Evolutionary conservation across 2,797 vertebrate species (phyloP).

Genomic region (Enteromius trimaculatus): DNA sequence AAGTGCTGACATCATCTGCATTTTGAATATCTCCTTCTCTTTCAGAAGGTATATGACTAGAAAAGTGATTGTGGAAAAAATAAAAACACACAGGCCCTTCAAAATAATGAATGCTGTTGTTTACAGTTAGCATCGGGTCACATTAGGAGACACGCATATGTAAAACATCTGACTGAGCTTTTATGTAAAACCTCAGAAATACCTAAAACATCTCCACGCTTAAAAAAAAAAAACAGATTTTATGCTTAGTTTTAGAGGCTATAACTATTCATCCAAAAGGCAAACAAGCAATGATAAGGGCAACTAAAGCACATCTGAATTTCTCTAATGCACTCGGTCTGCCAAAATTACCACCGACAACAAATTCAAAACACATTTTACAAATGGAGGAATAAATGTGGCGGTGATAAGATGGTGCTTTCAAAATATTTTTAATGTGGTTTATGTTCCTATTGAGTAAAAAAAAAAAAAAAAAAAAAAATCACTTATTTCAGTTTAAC

Average conservation of each 20-base stretch:
- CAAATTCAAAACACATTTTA: conserved; percentile 23
- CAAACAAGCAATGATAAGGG: background rate
- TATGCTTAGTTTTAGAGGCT: background rate
- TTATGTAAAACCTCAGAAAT: conserved; percentile 17
- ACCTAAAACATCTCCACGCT: background rate
- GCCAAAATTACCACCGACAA: conserved; percentile 34
- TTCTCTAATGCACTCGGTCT: conserved; percentile 4
- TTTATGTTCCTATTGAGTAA: conserved; percentile 11
- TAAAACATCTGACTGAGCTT: conserved; percentile 21
- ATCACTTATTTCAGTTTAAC: conserved; percentile 4
- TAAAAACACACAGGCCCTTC: background rate
- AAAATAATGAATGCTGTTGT: conserved; percentile 2
- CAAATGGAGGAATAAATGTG: conserved; percentile 32
- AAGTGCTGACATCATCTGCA: conserved; percentile 30
- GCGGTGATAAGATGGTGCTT: conserved; percentile 6
- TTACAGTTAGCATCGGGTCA: conserved; percentile 12
- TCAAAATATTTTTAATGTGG: conserved; percentile 10
- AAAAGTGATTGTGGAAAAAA: conserved; percentile 22
- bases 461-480: background rate
- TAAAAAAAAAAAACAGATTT: background rate
- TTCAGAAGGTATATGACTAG: conserved; percentile 18
- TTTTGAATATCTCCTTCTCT: background rate
- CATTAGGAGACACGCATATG: background rate
- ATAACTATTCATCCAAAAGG: conserved; percentile 15
- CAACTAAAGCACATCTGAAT: conserved; percentile 25